phyloP scores from a whole-genome alignment of 2,888 invertebrate genomes.

The Branchipolynoe longqiensis region DNA sequence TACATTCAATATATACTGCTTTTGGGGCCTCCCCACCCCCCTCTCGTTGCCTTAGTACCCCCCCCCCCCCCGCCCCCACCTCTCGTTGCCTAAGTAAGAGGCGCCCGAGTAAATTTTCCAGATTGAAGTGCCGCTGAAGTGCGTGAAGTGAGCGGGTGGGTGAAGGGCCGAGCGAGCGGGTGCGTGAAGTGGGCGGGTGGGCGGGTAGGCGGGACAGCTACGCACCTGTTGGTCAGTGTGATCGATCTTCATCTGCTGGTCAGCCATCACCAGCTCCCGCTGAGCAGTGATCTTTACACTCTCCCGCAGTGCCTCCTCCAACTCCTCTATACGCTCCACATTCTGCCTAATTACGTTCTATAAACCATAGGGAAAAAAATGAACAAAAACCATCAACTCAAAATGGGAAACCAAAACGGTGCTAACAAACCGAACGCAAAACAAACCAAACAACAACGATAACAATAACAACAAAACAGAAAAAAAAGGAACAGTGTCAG shows the following conservation, averaged over 20 bases:
- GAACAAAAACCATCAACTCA: slow-evolving; percentile 63
- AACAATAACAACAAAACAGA: slow-evolving; percentile 55
- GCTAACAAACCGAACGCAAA: slow-evolving; percentile 51
- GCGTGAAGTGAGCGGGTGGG: too few species aligned
- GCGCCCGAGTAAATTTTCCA: too few species aligned
- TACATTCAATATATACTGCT: too few species aligned
- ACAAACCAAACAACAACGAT: slow-evolving; percentile 58
- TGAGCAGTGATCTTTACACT: slow-evolving; percentile 85
- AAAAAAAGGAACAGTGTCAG: slow-evolving; percentile 48
- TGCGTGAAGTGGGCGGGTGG: neutral
- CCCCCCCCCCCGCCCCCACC: too few species aligned
- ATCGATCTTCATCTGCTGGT: slow-evolving; percentile 82
- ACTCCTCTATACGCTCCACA: slow-evolving; percentile 86
- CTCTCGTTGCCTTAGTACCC: too few species aligned
- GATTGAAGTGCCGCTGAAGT: too few species aligned
- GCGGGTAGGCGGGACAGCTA: neutral
- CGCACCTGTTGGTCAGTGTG: slow-evolving; percentile 75
- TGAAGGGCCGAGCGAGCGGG: neutral
- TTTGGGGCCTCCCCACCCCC: too few species aligned
- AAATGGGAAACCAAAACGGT: slow-evolving; percentile 65
- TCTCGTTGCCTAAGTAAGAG: too few species aligned
- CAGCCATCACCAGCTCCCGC: slow-evolving; percentile 83
- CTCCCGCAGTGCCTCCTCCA: slow-evolving; percentile 92
- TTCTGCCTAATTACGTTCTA: slow-evolving; percentile 77
- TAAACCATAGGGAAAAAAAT: slow-evolving; percentile 61